Evolutionary conservation across 2,888 invertebrate genomes (phyloP), one percentile per base, ranked within the genome.

Genomic region (Alloscopus bannaensis): DNA sequence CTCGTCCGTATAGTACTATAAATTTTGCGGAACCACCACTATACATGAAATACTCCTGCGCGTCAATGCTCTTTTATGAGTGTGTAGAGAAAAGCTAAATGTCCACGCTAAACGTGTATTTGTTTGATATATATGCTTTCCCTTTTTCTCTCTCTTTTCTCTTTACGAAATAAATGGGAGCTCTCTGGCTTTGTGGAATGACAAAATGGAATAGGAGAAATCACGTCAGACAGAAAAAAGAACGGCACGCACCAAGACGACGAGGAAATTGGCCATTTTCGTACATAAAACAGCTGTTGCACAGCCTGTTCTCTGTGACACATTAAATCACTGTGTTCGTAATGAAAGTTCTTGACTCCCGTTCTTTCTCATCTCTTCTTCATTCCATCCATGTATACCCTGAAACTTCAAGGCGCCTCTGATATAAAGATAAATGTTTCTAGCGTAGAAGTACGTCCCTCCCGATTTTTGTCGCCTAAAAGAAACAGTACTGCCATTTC

Each of bases 251-350:
- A n/a, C n/a, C n/a, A n/a, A 81, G 80, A 8, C 36, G 13, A 79
- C 78, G 66, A 81, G 83, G 76, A 83, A 84, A 84, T 84, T 83
- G 85, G 84, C 84, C 84, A 82, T 86, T 86, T 85, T 85, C 81
- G 81, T 86, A 81, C 81, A 85, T 81, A 86, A 84, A 84, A 83
- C 84, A 86, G 85, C 86, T 84, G 86, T 86, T 86, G 84, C 84
- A 85, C 84, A 82, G 59, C 57, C 83, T 82, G 83, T 82, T 84
- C 82, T 81, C 80, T 78, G 85, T 84, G 86, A 85, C 85, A 86
- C 85, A 86, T 85, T 85, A 86, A 86, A 86, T 85, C 86, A 86
- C 84, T 79, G 81, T 84, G 83, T 70, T 84, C 79, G 84, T 84
- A 85, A 85, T 84, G 84, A 85, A 85, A 85, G n/a, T 78, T 84